phyloP scores from a whole-genome alignment of 1,140 invertebrate species.

The Lucilia cuprina region DNA sequence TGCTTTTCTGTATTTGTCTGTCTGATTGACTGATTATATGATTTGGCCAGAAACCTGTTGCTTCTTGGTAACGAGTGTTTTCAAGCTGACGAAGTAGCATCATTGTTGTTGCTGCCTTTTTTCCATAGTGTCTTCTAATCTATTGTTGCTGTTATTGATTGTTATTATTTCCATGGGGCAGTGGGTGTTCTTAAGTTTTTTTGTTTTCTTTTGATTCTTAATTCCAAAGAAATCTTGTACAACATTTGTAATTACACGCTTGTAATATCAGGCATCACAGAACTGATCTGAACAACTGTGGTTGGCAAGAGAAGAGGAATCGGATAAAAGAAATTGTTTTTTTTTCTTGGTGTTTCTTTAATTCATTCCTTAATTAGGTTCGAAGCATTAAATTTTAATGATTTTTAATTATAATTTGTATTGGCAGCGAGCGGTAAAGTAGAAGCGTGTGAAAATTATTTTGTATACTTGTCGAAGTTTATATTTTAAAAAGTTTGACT shows the following conservation, averaged over 20 bases:
- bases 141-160: slow-evolving; percentile 19
- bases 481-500: too few species aligned
- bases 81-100: slow-evolving; percentile 4
- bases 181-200: slow-evolving; percentile 18
- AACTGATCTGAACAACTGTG: too few species aligned
- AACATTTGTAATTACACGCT: slow-evolving; percentile 26
- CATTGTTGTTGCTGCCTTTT: neutral
- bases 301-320: too few species aligned
- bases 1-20: neutral
- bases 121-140: neutral
- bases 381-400: slow-evolving; percentile 2
- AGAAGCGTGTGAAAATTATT: neutral
- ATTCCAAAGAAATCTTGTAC: neutral
- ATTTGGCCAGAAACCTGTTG: neutral
- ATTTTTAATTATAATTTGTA: neutral
- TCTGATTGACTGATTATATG: neutral
- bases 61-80: slow-evolving; percentile 16
- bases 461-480: too few species aligned
- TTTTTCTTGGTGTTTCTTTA: too few species aligned
- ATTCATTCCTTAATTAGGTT: slow-evolving; percentile 3
- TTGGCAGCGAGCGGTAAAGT: neutral
- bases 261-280: too few species aligned
- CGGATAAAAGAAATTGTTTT: neutral
- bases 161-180: slow-evolving; percentile 26
- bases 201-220: neutral